Percentiles rank a stretch among this genome's conserved stretches.
Evolutionary conservation across 1,140 invertebrate species (phyloP).

Genomic region (Anastatus disparis): DNA sequence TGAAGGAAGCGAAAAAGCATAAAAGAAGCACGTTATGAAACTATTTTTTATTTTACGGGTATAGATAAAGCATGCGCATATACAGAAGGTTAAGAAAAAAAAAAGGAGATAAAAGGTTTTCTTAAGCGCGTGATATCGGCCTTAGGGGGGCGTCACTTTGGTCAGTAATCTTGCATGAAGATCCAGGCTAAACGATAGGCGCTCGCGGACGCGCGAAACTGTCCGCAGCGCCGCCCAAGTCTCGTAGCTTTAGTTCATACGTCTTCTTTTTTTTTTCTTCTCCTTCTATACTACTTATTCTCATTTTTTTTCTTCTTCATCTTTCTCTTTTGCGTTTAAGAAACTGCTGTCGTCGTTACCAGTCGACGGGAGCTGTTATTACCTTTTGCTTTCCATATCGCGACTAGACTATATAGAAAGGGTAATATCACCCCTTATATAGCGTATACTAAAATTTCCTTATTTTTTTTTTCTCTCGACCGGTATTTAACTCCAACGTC

Average conservation of each 20-base stretch:
- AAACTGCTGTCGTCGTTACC: slow-evolving; percentile 46
- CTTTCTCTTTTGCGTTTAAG: background rate
- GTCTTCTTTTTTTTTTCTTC: background rate
- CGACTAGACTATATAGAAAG: slow-evolving; percentile 60
- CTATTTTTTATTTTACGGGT: too few relatives aligned
- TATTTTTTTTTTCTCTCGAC: background rate
- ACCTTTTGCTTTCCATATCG: slow-evolving; percentile 60
- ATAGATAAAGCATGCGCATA: background rate
- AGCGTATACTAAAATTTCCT: background rate
- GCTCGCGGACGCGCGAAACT: slow-evolving; percentile 44
- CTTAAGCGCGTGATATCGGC: slow-evolving; percentile 54
- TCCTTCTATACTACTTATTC: background rate
- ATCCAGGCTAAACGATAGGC: slow-evolving; percentile 68
- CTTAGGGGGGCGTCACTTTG: slow-evolving; percentile 52
- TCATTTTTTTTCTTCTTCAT: background rate
- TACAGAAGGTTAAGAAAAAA: too few relatives aligned
- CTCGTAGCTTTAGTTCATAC: too few relatives aligned
- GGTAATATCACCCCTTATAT: slow-evolving; percentile 47
- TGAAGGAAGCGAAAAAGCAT: background rate
- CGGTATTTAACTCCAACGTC: too few relatives aligned
- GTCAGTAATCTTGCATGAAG: slow-evolving; percentile 65
- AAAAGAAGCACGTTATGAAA: background rate
- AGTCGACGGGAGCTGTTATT: slow-evolving; percentile 56
- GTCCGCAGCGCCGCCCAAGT: slow-evolving; percentile 9
- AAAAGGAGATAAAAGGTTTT: slow-evolving; percentile 22